Base-by-base conservation (phyloP, 2,113 vertebrate species). In the Elephantulus edwardii region DNA sequence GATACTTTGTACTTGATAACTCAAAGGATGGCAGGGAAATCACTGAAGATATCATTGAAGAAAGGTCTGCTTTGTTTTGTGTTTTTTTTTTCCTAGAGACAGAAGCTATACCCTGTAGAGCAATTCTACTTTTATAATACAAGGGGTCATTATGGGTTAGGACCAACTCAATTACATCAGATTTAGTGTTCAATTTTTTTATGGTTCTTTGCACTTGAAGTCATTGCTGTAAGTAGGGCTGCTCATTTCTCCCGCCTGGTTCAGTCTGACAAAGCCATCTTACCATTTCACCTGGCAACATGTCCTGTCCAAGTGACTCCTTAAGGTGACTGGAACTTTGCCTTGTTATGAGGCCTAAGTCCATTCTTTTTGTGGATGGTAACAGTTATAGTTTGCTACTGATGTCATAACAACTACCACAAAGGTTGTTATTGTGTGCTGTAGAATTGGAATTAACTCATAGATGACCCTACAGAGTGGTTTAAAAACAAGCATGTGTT, bases 141-240 rank as follows among this genome's bases (percentile, higher is more conserved):
- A 11, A 13, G 58, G 33, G 58, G 28, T 33, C 30, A 12, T 13
- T 30, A 62, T 33, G 30, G 33, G 30, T 62, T 13, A 11, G 30
- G 33, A 62, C 33, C 12, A 4, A 62, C 62, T 66, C 62, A 66
- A 19, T 35, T 4, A 7, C 62, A 66, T 7, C 33, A 35, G 16
- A 17, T 35, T 19, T 66, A 6, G 16, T 66, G 14, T 35, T 66
- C n/a, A 33, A 4, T 33, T 33, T 62, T n/a, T 62, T 33, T 62
- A 33, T 62, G 58, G 8, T 33, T 1, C 24, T 46, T 81, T 60
- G 19, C 46, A 2, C 38, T 20, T 50, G n/a, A n/a, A 42, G 46
- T 33, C 9, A 2, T 28, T 35, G 1, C 10, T 0, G 7, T 2
- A 20, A 2, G 81, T 64, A 4, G 1, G 16, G 9, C 2, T 35